Evolutionary conservation across 2,888 invertebrate genomes (phyloP), one percentile per base, ranked within the genome.

Genomic region (Xestia c-nigrum): DNA sequence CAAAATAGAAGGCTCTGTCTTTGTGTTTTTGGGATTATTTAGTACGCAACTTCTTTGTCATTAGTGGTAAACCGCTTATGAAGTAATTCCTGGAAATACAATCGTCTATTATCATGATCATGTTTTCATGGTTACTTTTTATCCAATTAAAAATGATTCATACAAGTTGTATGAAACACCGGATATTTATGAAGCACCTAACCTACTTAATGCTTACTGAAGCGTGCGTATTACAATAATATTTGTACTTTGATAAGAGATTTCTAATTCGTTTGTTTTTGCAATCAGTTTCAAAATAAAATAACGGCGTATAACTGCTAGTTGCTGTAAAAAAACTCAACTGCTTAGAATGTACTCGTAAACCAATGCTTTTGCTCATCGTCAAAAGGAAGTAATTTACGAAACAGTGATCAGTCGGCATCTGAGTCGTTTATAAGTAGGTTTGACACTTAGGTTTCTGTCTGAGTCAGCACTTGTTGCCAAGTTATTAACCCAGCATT

Each of bases 111-210:
- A n/a, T n/a, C n/a, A n/a, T n/a, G n/a, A n/a, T n/a, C n/a, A n/a
- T n/a, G n/a, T n/a, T n/a, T n/a, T 72, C 63, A 40, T 47, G 10
- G 10, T 31, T 24, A 38, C 1, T 24, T 14, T n/a, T 40, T 19
- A 31, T 64, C 21, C 31, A 12, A 50, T 46, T 24, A n/a, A 40
- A 31, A 12, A 24, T 77, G 77, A 78, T 78, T 78, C 78, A 78
- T n/a, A 55, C 40, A 57, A 50, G 55, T 43, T 64, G 43, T n/a
- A 38, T 52, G 55, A 46, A 79, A 72, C 72, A 21, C 65, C 50
- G 57, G 64, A 65, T 72, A 57, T 65, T 57, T 78, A 38, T 46
- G 14, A 52, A 65, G 57, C 21, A 57, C 3, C 5, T 31, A 24
- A 78, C 57, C 24, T 57, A 24, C 57, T 52, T 46, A 72, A 21